These are phyloP conservation scores for Clinocottus analis DNA, from an alignment of 2,113 vertebrate genomes.

Conservation along the genomic window DNA sequence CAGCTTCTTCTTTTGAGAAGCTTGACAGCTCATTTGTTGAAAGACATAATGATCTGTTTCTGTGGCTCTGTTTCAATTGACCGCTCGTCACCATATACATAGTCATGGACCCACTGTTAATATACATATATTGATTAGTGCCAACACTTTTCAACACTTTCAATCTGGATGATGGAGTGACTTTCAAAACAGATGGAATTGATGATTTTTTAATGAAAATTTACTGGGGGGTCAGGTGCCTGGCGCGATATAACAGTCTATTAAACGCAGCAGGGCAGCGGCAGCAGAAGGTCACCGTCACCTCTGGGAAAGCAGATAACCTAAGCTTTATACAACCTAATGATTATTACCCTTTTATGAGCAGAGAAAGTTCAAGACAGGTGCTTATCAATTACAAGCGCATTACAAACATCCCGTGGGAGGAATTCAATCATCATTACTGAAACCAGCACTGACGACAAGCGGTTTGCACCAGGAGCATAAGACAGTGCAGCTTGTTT, in stretches of 20 bases:
- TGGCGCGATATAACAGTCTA: conserved; percentile 9
- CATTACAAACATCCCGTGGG: conserved; percentile 48
- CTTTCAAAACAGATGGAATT: conserved; percentile 27
- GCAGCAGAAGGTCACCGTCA: conserved; percentile 44
- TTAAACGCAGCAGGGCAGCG: conserved; percentile 15
- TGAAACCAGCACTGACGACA: conserved; percentile 17
- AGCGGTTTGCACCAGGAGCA: conserved; percentile 1
- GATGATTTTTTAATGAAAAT: neutral
- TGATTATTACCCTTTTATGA: conserved; percentile 55
- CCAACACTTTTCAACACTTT: neutral
- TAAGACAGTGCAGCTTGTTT: conserved; percentile 15
- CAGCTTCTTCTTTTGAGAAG: neutral
- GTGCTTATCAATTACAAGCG: conserved; percentile 62
- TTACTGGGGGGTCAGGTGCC: neutral
- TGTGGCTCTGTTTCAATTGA: neutral
- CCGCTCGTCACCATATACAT: neutral
- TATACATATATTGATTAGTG: neutral
- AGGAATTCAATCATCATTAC: conserved; percentile 41
- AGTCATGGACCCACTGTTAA: neutral
- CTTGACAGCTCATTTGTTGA: neutral
- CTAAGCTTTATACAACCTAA: conserved; percentile 23
- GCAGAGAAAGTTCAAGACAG: conserved; percentile 34
- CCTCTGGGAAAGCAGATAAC: conserved; percentile 37
- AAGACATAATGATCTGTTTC: neutral
- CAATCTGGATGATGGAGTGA: conserved; percentile 4